These are phyloP conservation scores for Brachyrhaphis roseni DNA, from an alignment of 2,797 vertebrate species.

Conservation along the genomic window DNA sequence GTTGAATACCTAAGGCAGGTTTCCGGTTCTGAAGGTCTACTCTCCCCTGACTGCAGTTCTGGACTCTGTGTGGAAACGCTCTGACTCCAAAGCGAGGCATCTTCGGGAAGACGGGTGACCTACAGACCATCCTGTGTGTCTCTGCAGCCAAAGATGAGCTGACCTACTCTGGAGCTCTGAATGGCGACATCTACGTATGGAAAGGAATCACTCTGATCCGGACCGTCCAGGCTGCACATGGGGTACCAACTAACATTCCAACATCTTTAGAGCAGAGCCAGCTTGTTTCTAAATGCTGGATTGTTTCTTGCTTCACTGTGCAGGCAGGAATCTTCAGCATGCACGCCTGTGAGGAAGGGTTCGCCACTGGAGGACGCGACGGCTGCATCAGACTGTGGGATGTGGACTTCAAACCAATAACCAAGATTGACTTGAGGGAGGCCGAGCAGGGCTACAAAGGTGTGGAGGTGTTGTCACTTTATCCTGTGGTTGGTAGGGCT, in stretches of 20 bases:
- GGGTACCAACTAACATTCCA: conserved; percentile 67
- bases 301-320: background rate
- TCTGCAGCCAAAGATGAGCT: conserved; percentile 91
- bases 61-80: conserved; percentile 93
- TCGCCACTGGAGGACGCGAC: conserved; percentile 94
- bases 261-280: background rate
- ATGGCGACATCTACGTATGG: conserved; percentile 96
- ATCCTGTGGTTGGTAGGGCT: too few species aligned
- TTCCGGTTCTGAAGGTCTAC: background rate
- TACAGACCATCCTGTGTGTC: conserved; percentile 96
- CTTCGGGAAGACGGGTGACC: conserved; percentile 94
- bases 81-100: conserved; percentile 93
- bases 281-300: background rate
- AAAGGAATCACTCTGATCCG: conserved; percentile 88
- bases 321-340: conserved; percentile 98
- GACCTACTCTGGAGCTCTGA: conserved; percentile 95
- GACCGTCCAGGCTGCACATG: conserved; percentile 92
- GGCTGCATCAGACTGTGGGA: conserved; percentile 96
- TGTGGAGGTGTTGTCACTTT: conserved; percentile 39
- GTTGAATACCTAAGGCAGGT: background rate
- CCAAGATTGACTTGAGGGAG: conserved; percentile 96
- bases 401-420: conserved; percentile 94
- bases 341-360: conserved; percentile 96
- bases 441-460: conserved; percentile 97
- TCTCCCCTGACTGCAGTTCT: conserved; percentile 85